Evolutionary conservation across 2,113 vertebrate genomes (phyloP).

Genomic region (Burhinus oedicnemus): DNA sequence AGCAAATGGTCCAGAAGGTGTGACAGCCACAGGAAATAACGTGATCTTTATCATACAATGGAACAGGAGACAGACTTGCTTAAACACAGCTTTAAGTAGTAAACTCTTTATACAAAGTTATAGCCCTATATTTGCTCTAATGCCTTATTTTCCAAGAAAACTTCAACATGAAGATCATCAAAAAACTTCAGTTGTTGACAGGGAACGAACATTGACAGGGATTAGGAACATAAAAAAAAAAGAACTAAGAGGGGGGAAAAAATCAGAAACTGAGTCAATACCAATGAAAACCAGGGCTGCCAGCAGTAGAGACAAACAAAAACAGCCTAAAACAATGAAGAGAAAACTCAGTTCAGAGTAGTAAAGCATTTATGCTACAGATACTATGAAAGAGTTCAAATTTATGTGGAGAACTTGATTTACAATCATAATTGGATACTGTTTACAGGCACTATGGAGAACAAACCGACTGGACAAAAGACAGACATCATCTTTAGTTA

Average conservation of each 20-base stretch:
- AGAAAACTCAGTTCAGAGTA: background rate
- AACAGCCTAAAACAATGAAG: background rate
- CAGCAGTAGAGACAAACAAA: background rate
- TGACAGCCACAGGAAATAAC: background rate
- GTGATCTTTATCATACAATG: background rate
- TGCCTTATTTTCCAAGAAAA: background rate
- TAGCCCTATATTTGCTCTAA: background rate
- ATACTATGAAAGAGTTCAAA: background rate
- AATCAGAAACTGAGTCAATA: background rate
- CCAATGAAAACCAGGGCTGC: background rate
- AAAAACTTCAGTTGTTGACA: background rate
- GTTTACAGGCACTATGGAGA: background rate
- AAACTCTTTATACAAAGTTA: background rate
- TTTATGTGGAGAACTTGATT: background rate
- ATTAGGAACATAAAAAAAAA: background rate
- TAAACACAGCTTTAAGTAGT: background rate
- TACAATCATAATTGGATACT: background rate
- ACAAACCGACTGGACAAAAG: accelerated
- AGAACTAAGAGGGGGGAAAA: background rate
- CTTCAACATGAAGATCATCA: background rate
- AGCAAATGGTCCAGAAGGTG: background rate
- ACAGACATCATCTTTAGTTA: background rate
- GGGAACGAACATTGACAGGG: background rate
- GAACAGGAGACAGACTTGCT: background rate
- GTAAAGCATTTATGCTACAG: background rate